Evolutionary conservation across 23 tunicate species (phyloP).

Genomic region (Trididemnum nubilum): DNA sequence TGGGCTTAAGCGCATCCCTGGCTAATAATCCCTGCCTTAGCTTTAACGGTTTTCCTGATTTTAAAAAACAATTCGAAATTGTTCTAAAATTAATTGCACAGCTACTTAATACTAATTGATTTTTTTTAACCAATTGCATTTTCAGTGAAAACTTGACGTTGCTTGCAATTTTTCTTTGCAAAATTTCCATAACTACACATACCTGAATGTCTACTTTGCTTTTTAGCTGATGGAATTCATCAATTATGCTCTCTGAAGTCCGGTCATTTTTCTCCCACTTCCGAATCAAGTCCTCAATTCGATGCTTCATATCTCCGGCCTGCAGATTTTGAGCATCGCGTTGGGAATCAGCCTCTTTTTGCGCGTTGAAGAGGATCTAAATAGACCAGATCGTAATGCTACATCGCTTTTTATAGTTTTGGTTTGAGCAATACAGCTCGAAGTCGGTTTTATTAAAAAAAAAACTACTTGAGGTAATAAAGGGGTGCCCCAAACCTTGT

Average conservation of each 20-base stretch:
- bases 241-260: constrained; percentile 64
- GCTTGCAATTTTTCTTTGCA: no score
- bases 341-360: constrained; percentile 59
- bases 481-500: no score
- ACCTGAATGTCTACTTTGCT: constrained; percentile 82
- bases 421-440: neutral
- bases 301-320: constrained; percentile 51
- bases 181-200: neutral
- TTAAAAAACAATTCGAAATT: no score
- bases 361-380: constrained; percentile 66
- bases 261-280: constrained; percentile 66
- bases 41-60: no score
- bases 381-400: neutral
- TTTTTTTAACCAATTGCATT: no score
- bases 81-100: no score
- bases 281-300: constrained; percentile 56
- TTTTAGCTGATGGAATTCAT: constrained; percentile 85
- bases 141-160: no score
- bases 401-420: neutral
- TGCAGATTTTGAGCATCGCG: constrained; percentile 59
- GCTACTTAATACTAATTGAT: no score
- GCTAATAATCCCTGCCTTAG: no score
- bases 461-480: no score
- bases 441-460: no score
- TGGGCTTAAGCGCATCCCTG: no score